A percentile compares a stretch with the other conserved stretches of the same genome.
These are phyloP conservation scores for Danio tinwini DNA, from an alignment of 2,797 vertebrate species.

Conservation along the genomic window DNA sequence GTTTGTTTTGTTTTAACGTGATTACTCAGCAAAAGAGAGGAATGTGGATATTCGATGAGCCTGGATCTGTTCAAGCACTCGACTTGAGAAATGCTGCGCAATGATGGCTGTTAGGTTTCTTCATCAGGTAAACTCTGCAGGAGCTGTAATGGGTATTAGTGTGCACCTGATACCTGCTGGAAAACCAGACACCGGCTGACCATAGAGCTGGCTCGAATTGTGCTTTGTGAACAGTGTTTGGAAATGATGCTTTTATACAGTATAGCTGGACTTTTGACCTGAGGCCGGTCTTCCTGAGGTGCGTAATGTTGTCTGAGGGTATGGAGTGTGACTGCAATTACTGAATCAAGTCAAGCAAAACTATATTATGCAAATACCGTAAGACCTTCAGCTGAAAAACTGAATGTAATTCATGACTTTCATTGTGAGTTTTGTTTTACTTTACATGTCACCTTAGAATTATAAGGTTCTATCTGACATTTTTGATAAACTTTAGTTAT, in stretches of 20 bases:
- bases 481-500: no score
- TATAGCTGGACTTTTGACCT: slow-evolving; percentile 41
- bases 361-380: slow-evolving; percentile 30
- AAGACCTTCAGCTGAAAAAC: neutral
- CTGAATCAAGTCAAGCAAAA: slow-evolving; percentile 29
- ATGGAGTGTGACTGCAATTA: slow-evolving; percentile 40
- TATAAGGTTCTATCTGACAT: no score
- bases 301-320: neutral
- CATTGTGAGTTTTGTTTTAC: neutral
- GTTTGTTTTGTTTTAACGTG: slow-evolving; percentile 22
- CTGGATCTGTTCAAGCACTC: neutral
- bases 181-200: slow-evolving; percentile 2
- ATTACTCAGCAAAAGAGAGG: neutral
- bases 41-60: slow-evolving; percentile 23
- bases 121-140: slow-evolving; percentile 60
- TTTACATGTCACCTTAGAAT: no score
- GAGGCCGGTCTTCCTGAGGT: neutral
- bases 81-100: neutral
- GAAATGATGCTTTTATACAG: slow-evolving; percentile 5
- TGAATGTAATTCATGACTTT: neutral
- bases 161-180: slow-evolving; percentile 39
- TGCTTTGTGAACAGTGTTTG: neutral
- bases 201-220: neutral
- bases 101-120: slow-evolving; percentile 66
- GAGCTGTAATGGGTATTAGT: slow-evolving; percentile 19